Base-by-base conservation (phyloP, 2,888 invertebrate species). In the Nebria brevicollis region DNA sequence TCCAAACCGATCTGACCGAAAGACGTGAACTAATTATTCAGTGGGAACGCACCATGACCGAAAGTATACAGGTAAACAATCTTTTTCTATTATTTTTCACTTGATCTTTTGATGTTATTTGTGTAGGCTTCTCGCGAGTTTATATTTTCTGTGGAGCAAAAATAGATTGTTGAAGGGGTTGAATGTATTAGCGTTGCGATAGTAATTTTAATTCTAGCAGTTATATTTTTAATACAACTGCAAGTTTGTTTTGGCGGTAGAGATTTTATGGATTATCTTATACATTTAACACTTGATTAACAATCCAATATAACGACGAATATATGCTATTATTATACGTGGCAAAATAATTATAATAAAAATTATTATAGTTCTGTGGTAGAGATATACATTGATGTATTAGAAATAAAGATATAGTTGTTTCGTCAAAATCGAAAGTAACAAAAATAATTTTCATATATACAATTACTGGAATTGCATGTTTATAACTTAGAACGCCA, bases 1-100 rank as follows among this genome's bases (percentile, higher is more conserved):
- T 94, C 92, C 93, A 93, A 86, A 92, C 92, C 82, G 92, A 91
- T 83, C 91, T 94, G 83, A 91, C 91, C 81, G 92, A 93, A 87
- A 90, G 91, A 86, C 90, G 89, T 83, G 90, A 90, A 87, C 88
- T 90, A 77, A 88, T 90, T 85, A 88, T 90, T 82, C 88, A 90
- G 83, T 88, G 91, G 84, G 91, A 92, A 85, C 88, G 87, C 86
- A 91, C 91, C 85, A 92, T 92, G 90, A 92, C 92, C 85, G 94
- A 94, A 86, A 93, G 93, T 86, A 91, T 92, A 84, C 92, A 92
- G 92, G 94, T 94, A 86, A 88, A 88, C 7, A 54, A 54, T 54
- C 54, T 13, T 11, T 75, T 3, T 2, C 34, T 15, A 15, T 42
- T 11, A 25, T 73, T 80, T 54, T 8, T 8, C 54, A 34, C 34